These are phyloP conservation scores for Vultur gryphus DNA, from an alignment of 2,797 vertebrate species.

Conservation along the genomic window DNA sequence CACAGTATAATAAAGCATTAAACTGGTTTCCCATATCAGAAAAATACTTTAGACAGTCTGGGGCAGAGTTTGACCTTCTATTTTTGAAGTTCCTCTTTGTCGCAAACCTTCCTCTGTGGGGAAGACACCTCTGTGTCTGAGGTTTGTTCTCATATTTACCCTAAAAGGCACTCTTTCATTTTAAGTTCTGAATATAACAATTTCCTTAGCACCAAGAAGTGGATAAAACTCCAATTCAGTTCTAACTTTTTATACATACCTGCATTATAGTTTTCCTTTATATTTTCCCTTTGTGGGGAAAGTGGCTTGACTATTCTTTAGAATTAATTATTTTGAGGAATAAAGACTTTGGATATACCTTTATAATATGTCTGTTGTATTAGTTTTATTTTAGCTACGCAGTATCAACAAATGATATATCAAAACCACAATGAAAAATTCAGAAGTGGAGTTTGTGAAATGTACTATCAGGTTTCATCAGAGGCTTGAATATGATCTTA, in stretches of 20 bases:
- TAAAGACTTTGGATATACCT: not conserved
- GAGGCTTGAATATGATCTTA: constrained; percentile 64
- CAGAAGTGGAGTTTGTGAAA: constrained; percentile 47
- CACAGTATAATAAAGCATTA: not conserved
- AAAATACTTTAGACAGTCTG: not conserved
- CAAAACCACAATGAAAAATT: constrained; percentile 45
- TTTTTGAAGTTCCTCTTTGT: not conserved
- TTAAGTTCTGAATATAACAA: not conserved
- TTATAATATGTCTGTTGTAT: not conserved
- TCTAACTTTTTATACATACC: not conserved
- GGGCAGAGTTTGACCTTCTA: not conserved
- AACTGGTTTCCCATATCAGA: not conserved
- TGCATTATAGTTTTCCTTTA: not conserved
- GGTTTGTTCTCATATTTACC: not conserved
- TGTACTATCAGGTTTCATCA: constrained; percentile 39
- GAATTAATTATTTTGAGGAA: not conserved
- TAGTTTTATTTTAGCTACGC: constrained; percentile 28
- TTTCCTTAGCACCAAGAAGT: not conserved
- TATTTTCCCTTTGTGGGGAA: not conserved
- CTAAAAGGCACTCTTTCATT: not conserved
- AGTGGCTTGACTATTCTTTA: not conserved
- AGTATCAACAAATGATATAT: constrained; percentile 6
- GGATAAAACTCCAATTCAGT: not conserved
- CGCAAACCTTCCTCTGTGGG: not conserved
- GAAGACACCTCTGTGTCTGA: not conserved